These are phyloP conservation scores for Rhynchotus rufescens DNA, from an alignment of 2,797 vertebrate species.

Conservation along the genomic window DNA sequence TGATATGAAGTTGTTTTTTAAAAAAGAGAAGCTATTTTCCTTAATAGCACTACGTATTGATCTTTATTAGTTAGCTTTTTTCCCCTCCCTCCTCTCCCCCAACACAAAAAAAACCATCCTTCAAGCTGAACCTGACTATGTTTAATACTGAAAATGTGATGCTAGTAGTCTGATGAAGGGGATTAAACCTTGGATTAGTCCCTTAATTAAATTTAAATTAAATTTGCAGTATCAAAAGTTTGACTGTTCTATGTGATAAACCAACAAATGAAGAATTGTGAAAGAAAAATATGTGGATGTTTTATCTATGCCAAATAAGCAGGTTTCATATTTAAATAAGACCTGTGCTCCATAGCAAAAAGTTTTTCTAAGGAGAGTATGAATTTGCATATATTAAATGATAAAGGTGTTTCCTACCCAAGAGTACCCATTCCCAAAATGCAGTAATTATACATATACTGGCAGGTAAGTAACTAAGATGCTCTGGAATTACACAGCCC, in stretches of 20 bases:
- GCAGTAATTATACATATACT: not conserved
- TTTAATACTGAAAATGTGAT: not conserved
- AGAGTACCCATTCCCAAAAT: rapidly evolving
- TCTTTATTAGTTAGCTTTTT: not conserved
- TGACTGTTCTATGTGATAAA: not conserved
- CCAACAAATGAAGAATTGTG: not conserved
- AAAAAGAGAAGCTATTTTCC: not conserved
- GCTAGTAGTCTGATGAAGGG: not conserved
- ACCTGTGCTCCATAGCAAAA: not conserved
- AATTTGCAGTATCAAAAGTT: not conserved
- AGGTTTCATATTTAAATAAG: not conserved
- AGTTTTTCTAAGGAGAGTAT: not conserved
- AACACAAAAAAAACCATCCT: not conserved
- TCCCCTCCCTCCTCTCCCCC: too few relatives aligned
- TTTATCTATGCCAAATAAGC: not conserved
- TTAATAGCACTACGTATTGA: not conserved
- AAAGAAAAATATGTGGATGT: not conserved
- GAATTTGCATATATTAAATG: not conserved
- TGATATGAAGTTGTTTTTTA: not conserved
- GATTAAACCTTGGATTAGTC: not conserved
- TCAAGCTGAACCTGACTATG: not conserved
- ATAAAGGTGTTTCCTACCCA: not conserved
- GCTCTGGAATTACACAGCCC: not conserved
- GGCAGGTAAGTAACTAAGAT: not conserved
- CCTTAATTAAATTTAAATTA: not conserved